phyloP scores from a whole-genome alignment of 2,797 vertebrate genomes.

The Rhabdomys pumilio region DNA sequence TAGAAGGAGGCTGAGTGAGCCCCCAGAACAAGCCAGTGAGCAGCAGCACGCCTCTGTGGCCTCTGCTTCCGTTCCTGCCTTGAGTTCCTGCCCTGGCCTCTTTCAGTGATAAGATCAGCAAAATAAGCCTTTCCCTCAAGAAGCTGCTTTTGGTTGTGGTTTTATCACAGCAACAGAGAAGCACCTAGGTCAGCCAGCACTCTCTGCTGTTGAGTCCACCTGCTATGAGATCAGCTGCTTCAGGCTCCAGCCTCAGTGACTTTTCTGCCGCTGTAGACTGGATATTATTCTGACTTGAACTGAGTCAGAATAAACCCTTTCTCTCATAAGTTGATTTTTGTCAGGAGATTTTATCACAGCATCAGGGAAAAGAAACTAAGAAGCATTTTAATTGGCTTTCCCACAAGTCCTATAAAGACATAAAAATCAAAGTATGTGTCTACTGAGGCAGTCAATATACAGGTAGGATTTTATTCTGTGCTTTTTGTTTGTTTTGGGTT shows the following conservation, averaged over 20 bases:
- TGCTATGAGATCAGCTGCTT: background rate
- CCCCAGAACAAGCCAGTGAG: background rate
- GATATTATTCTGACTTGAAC: background rate
- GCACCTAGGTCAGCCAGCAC: background rate
- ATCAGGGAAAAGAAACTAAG: background rate
- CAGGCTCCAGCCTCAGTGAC: background rate
- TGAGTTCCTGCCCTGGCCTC: background rate
- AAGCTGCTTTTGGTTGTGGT: background rate
- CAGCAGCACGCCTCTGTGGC: background rate
- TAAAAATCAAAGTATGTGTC: background rate
- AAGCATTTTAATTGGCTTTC: slow-evolving; percentile 4
- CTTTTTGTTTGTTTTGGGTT: background rate
- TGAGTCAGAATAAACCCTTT: background rate
- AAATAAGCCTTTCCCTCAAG: background rate
- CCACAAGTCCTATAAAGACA: background rate
- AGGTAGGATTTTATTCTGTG: background rate
- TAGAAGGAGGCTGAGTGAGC: background rate
- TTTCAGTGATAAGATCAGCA: background rate
- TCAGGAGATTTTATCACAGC: background rate
- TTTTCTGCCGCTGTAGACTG: background rate
- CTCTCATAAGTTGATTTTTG: background rate
- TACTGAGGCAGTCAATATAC: background rate
- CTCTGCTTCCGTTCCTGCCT: background rate
- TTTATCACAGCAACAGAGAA: background rate
- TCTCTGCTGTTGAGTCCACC: background rate